Conservation (phyloP, 2,888 invertebrate genomes). For the Siphlonurus alternatus region DNA sequence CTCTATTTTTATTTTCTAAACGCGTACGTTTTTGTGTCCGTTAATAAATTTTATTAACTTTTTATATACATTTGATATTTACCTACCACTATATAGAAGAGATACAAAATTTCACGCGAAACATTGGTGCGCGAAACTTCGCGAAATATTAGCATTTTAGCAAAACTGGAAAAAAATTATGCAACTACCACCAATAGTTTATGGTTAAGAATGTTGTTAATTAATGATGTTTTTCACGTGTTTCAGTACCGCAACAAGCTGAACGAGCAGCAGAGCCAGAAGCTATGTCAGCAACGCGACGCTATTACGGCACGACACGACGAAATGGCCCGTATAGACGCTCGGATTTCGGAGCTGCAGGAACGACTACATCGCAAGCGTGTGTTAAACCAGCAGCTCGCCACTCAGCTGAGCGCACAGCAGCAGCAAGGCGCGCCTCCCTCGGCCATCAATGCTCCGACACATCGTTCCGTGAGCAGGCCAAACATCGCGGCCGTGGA, state of each 20-base stretch:
- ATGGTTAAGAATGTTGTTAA: too few species aligned
- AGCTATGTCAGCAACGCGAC: constrained; percentile 76
- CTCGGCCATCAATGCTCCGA: background rate
- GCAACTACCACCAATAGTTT: too few species aligned
- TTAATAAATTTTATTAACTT: too few species aligned
- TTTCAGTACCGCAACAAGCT: constrained; percentile 88
- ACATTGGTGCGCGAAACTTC: too few species aligned
- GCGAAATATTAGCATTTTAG: too few species aligned
- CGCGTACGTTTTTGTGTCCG: too few species aligned
- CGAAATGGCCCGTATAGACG: constrained; percentile 83
- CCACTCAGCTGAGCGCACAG: constrained; percentile 37
- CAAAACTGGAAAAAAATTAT: too few species aligned
- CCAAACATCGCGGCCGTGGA: constrained; percentile 72
- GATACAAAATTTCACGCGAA: too few species aligned
- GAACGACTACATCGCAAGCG: constrained; percentile 78
- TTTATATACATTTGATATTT: too few species aligned
- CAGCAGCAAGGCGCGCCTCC: constrained; percentile 10
- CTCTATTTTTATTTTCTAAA: too few species aligned
- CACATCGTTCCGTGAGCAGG: background rate
- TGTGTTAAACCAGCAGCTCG: constrained; percentile 60
- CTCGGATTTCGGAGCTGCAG: constrained; percentile 84
- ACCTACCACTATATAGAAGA: too few species aligned
- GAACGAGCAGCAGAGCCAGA: constrained; percentile 85
- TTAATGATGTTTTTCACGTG: constrained; percentile 14
- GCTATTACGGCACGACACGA: constrained; percentile 76